Conservation (phyloP, 2,113 vertebrate genomes). For the Aegypius monachus region DNA sequence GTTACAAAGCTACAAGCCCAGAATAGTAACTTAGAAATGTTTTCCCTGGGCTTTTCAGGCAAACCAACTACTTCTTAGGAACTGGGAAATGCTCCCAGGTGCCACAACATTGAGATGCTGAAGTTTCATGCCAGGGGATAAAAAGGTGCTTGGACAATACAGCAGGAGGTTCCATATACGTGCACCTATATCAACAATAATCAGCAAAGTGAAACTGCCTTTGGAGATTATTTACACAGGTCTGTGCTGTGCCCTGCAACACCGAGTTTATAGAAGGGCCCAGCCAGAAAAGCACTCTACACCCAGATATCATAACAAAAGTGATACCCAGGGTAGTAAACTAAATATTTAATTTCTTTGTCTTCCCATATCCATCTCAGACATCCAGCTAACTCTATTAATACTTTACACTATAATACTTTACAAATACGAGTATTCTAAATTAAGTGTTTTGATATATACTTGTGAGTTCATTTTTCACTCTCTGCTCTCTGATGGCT, state of each 20-base stretch:
- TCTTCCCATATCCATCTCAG: conserved; percentile 24
- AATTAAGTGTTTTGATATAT: conserved; percentile 38
- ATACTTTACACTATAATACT: not conserved
- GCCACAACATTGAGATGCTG: not conserved
- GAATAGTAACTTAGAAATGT: not conserved
- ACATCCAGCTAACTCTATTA: conserved; percentile 35
- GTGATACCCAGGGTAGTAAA: conserved; percentile 19
- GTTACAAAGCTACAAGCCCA: not conserved
- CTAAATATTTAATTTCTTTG: conserved; percentile 44
- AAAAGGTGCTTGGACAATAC: not conserved
- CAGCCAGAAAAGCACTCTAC: conserved; percentile 44
- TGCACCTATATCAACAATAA: not conserved
- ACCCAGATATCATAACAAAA: conserved; percentile 50
- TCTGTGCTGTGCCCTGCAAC: not conserved
- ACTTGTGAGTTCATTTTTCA: not conserved
- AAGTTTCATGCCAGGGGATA: not conserved
- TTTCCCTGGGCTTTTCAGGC: not conserved
- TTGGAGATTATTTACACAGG: conserved; percentile 21
- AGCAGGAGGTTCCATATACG: not conserved
- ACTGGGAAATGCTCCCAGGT: not conserved
- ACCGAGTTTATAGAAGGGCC: conserved; percentile 11
- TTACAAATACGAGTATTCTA: not conserved
- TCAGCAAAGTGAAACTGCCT: conserved; percentile 4
- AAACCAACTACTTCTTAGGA: not conserved
- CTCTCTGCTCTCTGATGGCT: not conserved